Base-by-base conservation (phyloP, 2,113 vertebrate species). In the Psettodes erumei region DNA sequence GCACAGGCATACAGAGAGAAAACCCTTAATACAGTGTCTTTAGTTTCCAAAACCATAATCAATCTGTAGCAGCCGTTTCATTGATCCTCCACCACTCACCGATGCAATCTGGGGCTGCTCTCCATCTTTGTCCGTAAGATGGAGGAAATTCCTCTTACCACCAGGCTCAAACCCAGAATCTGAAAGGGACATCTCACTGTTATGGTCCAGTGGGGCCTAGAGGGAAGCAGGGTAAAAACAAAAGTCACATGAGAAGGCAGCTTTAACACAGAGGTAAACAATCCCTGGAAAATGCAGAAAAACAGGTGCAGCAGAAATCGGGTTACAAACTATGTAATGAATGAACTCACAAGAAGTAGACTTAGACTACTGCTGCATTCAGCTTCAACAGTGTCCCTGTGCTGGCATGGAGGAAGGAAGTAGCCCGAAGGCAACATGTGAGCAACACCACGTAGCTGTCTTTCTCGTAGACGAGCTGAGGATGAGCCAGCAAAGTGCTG, bases 111-210 rank as follows among this genome's bases (percentile, higher is more conserved):
- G 98, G 70, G 98, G 98, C 90, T 98, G 98, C 85, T 98, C 97
- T 82, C 98, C 98, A 80, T 98, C 96, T 94, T 96, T 99, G 91
- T 99, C 98, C 25, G 94, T 96, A 56, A 99, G 93, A 71, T 97
- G 97, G 47, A 99, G 93, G 62, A 98, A 99, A 88, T 99, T 99
- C 90, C 94, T 97, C 87, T 98, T 99, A 61, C 97, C 98, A 40
- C 96, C 97, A 51, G 97, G 89, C 84, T 98, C 96, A 93, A 99
- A 99, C 66, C 95, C 96, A 86, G 96, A 95, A 82, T 97, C 95
- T 63, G 95, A 93, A 88, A 99, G 93, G 71, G 96, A 93, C 93
- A 94, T 96, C 74, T 97, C 96, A 93, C 95, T 96, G 86, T 92
- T 94, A 67, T 95, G 95, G 87, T 98, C 96, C 90, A 99, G 90